Percentiles rank a stretch among this genome's conserved stretches.
Conservation (phyloP, 2,797 vertebrate species). For the Artibeus lituratus region DNA sequence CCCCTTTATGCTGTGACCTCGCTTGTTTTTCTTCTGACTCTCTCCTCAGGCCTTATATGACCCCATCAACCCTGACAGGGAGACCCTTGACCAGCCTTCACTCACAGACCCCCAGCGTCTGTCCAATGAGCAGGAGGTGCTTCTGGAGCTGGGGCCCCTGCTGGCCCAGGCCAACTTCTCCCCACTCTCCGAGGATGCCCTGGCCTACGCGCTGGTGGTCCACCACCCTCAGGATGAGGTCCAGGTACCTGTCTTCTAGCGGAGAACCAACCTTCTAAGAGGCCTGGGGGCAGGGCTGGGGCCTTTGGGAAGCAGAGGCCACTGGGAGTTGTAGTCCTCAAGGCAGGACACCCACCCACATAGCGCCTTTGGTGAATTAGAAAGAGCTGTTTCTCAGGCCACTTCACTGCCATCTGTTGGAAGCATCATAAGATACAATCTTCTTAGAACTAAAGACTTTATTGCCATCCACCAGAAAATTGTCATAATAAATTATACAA, state of each 20-base stretch:
- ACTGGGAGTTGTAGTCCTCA: neutral
- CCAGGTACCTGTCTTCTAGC: constrained; percentile 67
- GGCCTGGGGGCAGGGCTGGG: neutral
- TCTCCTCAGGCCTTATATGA: constrained; percentile 74
- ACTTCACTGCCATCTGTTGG: neutral
- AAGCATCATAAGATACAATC: neutral
- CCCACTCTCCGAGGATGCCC: constrained; percentile 71
- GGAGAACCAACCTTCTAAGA: neutral
- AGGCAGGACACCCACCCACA: rapidly evolving
- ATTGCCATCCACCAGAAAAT: neutral
- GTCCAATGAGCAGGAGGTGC: constrained; percentile 74
- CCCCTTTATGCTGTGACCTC: neutral
- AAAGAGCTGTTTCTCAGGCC: neutral
- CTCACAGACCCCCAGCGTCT: constrained; percentile 74
- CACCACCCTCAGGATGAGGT: constrained; percentile 81
- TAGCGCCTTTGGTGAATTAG: neutral
- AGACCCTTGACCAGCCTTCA: constrained; percentile 71
- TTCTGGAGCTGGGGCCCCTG: constrained; percentile 73
- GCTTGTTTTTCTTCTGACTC: neutral
- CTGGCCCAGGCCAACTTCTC: constrained; percentile 82
- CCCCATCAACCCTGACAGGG: constrained; percentile 81
- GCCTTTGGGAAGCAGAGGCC: neutral
- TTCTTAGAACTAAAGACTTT: neutral
- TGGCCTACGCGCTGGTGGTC: constrained; percentile 79
- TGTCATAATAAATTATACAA: neutral